These are phyloP conservation scores for Apostichopus leukothele DNA, from an alignment of 53 echinoderm and acorn worm genomes.

Conservation along the genomic window DNA sequence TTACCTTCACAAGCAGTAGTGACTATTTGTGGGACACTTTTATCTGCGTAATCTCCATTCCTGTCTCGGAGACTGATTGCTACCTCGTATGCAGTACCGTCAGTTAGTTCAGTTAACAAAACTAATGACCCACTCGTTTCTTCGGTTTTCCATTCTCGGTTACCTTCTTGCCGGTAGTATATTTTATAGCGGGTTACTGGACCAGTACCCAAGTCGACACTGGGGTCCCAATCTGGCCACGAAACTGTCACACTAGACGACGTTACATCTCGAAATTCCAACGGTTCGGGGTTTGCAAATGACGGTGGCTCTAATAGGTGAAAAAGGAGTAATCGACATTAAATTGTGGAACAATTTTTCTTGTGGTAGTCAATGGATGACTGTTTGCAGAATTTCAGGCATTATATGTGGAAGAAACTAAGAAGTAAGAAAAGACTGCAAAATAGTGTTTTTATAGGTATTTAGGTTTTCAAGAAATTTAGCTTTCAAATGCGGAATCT, in stretches of 20 bases:
- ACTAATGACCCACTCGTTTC: not conserved
- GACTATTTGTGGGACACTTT: too few species aligned
- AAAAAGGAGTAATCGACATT: too few species aligned
- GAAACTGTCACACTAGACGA: not conserved
- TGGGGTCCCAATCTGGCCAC: not conserved
- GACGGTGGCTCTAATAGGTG: not conserved
- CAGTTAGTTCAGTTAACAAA: not conserved
- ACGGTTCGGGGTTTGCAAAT: not conserved
- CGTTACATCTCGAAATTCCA: not conserved
- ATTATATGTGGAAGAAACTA: too few species aligned
- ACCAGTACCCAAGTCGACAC: not conserved
- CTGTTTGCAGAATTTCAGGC: too few species aligned
- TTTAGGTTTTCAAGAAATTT: too few species aligned
- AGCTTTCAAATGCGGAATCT: too few species aligned
- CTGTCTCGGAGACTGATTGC: not conserved
- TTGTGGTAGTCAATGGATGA: too few species aligned
- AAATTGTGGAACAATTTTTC: too few species aligned
- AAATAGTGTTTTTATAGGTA: too few species aligned
- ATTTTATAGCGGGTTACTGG: not conserved
- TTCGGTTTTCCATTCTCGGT: not conserved
- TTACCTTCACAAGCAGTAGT: too few species aligned
- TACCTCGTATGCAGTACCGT: not conserved
- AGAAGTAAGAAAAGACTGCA: too few species aligned
- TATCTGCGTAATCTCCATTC: not conserved
- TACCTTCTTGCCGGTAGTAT: not conserved